Evolutionary conservation across 2,797 vertebrate genomes (phyloP), one percentile per base, ranked within the genome.

Genomic region (Tachyglossus aculeatus): DNA sequence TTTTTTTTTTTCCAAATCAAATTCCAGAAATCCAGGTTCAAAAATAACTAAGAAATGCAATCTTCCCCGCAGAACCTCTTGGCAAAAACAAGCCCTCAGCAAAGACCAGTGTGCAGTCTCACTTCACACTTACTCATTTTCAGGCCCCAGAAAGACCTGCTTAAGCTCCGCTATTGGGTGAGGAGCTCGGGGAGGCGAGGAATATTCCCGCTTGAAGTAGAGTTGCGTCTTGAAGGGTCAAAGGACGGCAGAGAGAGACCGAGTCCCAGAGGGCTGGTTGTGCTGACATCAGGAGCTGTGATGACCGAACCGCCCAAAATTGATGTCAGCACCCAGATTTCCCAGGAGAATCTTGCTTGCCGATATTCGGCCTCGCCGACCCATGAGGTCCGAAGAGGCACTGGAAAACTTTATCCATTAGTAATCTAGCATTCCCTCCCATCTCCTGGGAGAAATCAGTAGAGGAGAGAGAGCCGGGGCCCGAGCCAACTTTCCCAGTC

Each of bases 361-460:
- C 78, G 37, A 75, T 79, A 74, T 86, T 74, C 79, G 77, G 88
- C 80, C 65, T 63, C 8, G 36, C 37, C 12, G 38, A 61, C 67
- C 29, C 21, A 68, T 70, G 45, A 61, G 82, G 88, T 86, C 83
- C 48, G 59, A 89, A 75, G 71, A 71, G 19, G 60, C 62, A 82
- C 82, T 88, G 82, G 78, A 82, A 85, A 86, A 80, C 0, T 9
- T 83, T 81, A 80, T 73, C 74, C 67, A 22, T 72, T 71, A 77
- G 80, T 52, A 77, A 82, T 77, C 79, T 77, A 81, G 81, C 88
- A 82, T 74, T 65, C 81, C 66, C 76, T 86, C 72, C 71, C 75
- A 58, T 79, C 81, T 85, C 86, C 18, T 43, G 86, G 88, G 88
- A 81, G 57, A 74, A 74, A 75, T 69, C 45, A 45, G 80, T 78